Evolutionary conservation across 2,888 invertebrate species (phyloP), one percentile per base, ranked within the genome.

Genomic region (Sialis lutaria): DNA sequence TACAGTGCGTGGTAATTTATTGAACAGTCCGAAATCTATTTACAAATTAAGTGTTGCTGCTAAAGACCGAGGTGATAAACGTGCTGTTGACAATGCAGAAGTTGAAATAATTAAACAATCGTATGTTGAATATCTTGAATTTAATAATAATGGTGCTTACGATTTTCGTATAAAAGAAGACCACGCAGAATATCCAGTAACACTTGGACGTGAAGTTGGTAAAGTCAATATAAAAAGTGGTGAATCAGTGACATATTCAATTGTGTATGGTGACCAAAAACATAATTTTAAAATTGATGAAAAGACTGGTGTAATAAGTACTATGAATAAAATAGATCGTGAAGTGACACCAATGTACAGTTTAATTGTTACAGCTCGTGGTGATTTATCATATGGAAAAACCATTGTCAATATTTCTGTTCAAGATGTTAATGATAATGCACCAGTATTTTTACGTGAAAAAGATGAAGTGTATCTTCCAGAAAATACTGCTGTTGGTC

Each of bases 401-500:
- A 83, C 83, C 6, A 73, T 69, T 33, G 91, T 90, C 0, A 85
- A 84, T 58, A 76, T 96, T 53, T 79, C 79, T 2, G 73, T 96
- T 5, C 64, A 79, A 39, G 95, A 96, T 66, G 70, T 89, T 5
- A 96, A 96, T 64, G 95, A 96, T 64, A 92, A 93, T 62, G 77
- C 82, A 48, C 96, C 96, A 4, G 70, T 75, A 51, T 91, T 91
- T 63, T 73, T 79, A 22, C 77, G 79, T 57, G 84, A 82, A 52
- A 80, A 78, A 57, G 86, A 88, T 59, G 82, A 85, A 62, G 79
- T 89, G 42, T 72, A 73, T 51, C 71, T 95, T 49, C 74, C 79
- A 10, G 93, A 93, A 69, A 89, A 92, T 62, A 83, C 87, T 55
- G 92, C 95, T 13, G 88, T 93, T 34, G 93, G 93, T 1, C 89